A percentile compares a stretch with the other conserved stretches of the same genome.
Conservation (phyloP, 2,113 vertebrate species). For the Pelmatolapia mariae region DNA sequence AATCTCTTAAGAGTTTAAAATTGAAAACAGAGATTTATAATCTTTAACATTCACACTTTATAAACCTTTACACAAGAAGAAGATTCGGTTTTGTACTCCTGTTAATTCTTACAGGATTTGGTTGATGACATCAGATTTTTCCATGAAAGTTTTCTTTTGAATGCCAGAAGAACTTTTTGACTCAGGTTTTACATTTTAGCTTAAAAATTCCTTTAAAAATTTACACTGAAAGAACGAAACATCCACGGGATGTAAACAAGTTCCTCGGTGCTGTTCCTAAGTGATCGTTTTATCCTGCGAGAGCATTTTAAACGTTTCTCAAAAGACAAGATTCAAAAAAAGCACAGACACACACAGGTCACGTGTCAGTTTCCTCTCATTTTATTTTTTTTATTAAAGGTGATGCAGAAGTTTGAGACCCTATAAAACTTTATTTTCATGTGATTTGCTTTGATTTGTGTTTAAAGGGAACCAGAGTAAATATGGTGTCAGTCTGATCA, state of each 20-base stretch:
- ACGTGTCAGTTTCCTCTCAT: neutral
- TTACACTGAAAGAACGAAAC: neutral
- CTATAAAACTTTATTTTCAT: neutral
- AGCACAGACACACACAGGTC: neutral
- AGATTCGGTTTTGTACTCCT: neutral
- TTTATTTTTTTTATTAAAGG: neutral
- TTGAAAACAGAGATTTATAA: accelerated
- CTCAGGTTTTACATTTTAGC: neutral
- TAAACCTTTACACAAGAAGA: neutral
- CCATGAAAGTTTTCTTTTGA: neutral
- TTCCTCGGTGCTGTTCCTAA: neutral
- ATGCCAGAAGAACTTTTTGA: neutral
- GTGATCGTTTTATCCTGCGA: neutral
- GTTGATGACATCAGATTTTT: neutral
- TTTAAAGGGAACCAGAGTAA: neutral
- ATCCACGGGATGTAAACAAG: accelerated
- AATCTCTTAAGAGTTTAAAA: neutral
- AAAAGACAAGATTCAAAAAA: neutral
- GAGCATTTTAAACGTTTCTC: neutral
- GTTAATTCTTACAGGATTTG: neutral
- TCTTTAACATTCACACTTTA: accelerated
- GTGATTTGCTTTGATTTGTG: neutral
- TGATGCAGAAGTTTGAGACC: neutral
- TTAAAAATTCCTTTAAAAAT: accelerated
- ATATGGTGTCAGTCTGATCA: neutral